Percentiles rank a stretch among this genome's conserved stretches.
phyloP scores from a whole-genome alignment of 2,113 vertebrate species.

The Hirundichthys speculiger region DNA sequence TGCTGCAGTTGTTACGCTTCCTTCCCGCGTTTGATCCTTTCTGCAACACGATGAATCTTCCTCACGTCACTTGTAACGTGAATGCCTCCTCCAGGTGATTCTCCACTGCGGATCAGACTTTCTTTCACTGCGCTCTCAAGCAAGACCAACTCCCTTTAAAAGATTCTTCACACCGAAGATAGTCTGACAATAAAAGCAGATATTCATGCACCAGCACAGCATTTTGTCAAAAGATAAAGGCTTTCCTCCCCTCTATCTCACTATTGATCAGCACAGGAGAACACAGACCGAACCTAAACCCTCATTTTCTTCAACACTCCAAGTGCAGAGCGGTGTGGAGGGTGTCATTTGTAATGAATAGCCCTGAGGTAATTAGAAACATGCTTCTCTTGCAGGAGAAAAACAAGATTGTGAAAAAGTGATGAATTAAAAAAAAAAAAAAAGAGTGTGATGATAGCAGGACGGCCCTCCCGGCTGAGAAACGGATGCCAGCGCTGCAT shows the following conservation, averaged over 20 bases:
- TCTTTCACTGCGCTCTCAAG: conserved; percentile 47
- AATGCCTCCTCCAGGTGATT: conserved; percentile 59
- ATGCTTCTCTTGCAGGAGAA: conserved; percentile 66
- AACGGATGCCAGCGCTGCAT: conserved; percentile 69
- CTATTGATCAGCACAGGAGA: conserved; percentile 72
- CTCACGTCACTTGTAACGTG: conserved; percentile 37
- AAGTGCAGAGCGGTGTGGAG: conserved; percentile 58
- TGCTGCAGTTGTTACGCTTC: conserved; percentile 18
- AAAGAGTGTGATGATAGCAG: conserved; percentile 20
- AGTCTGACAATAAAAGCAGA: conserved; percentile 68
- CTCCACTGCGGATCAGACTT: conserved; percentile 55
- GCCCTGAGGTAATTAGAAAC: conserved; percentile 80
- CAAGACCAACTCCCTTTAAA: conserved; percentile 62
- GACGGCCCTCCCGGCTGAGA: conserved; percentile 57
- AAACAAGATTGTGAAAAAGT: conserved; percentile 66
- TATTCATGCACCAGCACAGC: conserved; percentile 57
- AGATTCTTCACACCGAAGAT: conserved; percentile 60
- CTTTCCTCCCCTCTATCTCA: conserved; percentile 62
- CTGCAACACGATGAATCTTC: conserved; percentile 49
- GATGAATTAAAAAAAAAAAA: conserved; percentile 64
- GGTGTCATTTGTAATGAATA: conserved; percentile 77
- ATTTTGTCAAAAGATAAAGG: conserved; percentile 78
- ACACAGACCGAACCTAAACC: conserved; percentile 66
- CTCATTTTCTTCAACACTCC: conserved; percentile 59
- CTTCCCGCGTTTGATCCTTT: conserved; percentile 35